Base-by-base conservation (phyloP, 2,797 vertebrate species). In the Spatula clypeata region DNA sequence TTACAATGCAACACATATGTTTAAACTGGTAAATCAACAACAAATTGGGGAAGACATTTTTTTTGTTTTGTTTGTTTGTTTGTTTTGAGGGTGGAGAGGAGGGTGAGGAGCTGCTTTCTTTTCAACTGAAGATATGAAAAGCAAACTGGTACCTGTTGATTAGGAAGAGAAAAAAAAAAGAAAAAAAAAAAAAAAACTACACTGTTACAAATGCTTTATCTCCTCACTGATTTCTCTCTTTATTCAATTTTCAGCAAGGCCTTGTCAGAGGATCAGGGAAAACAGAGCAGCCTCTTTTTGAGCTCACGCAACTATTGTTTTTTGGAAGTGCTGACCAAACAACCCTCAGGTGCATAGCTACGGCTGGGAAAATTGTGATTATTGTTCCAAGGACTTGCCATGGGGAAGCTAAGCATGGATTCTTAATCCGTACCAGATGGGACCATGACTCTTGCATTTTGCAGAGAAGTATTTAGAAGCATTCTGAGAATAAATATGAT, bases 381-480 rank as follows among this genome's bases (percentile, higher is more conserved):
- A 73, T 79, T 95, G 29, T 91, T 95, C 58, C 70, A 47, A 94
- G 45, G 40, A 84, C 40, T 93, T 93, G 90, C 79, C 72, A 64
- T 44, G 49, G 86, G 91, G 75, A 95, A 91, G 67, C 31, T 88
- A 95, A 87, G 80, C 55, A 51, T 61, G n/a, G 80, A 64, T 66
- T 92, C 70, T 86, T 94, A 94, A 93, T 84, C 54, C 65, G 64
- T 61, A 76, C 91, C 97, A 97, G 93, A 96, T 96, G 96, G 72
- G 86, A 64, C 65, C 79, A 57, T 0, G 1, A 32, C 58, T 85
- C 47, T 87, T 88, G 47, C 8, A 53, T 75, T 80, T 72, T 70
- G 27, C 40, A 76, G 40, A 44, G 31, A 72, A 90, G 16, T 75
- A 81, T 73, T 81, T 79, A 94, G 83, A 92, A 79, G 32, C 36